phyloP scores from a whole-genome alignment of 2,113 vertebrate species.

The Carlito syrichta region DNA sequence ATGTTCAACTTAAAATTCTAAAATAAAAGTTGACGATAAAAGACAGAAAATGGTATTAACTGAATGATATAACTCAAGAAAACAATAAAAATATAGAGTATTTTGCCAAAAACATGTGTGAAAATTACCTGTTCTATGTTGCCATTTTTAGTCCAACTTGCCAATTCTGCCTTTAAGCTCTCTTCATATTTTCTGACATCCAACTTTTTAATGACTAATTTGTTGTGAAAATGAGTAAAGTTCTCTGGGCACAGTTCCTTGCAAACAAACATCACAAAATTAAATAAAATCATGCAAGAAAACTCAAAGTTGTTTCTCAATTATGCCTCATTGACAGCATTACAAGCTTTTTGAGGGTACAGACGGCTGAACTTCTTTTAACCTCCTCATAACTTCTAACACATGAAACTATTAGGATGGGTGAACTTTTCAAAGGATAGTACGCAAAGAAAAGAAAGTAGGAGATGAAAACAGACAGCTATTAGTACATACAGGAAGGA shows the following conservation, averaged over 20 bases:
- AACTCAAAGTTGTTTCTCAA: neutral
- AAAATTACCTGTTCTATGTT: conserved; percentile 73
- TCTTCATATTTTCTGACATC: conserved; percentile 79
- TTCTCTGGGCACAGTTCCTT: conserved; percentile 82
- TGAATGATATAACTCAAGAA: neutral
- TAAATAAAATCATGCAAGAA: neutral
- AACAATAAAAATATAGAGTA: neutral
- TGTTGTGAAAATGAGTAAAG: conserved; percentile 79
- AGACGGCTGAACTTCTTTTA: neutral
- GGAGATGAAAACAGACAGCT: neutral
- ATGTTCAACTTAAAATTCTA: neutral
- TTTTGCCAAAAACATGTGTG: neutral
- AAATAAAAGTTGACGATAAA: neutral
- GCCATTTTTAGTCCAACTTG: conserved; percentile 76
- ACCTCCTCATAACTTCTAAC: neutral
- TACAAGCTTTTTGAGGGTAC: neutral
- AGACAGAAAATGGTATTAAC: neutral
- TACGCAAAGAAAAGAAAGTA: neutral
- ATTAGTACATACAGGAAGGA: neutral
- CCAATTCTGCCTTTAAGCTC: conserved; percentile 79
- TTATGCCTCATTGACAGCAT: neutral
- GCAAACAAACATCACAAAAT: conserved; percentile 41
- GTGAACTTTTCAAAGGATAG: neutral
- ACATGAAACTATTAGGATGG: neutral
- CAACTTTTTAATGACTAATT: conserved; percentile 81